Evolutionary conservation across 1,140 invertebrate species (phyloP).

Genomic region (Archivesica marissinica): DNA sequence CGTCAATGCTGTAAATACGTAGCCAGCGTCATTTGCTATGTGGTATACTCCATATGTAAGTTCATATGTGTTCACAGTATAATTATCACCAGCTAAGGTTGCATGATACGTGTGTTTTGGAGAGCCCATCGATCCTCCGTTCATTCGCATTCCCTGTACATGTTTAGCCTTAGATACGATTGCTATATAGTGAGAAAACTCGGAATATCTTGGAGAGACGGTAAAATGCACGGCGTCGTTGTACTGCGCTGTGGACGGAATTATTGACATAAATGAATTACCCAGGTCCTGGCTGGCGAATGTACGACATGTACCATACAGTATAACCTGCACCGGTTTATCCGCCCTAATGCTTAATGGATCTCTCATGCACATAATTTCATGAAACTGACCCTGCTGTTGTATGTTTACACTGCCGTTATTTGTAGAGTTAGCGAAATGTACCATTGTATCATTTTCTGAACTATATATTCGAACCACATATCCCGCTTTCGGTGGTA

Average conservation of each 20-base stretch:
- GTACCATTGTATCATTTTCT: not conserved
- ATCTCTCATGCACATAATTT: not conserved
- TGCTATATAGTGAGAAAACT: not conserved
- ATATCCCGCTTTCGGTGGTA: not conserved
- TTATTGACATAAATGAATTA: not conserved
- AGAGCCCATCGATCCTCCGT: not conserved
- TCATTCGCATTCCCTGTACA: not conserved
- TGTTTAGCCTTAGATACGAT: not conserved
- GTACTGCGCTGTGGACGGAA: not conserved
- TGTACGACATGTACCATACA: not conserved
- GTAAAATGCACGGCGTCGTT: not conserved
- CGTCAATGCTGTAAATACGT: too few species aligned
- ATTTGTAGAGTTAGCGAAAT: not conserved
- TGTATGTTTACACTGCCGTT: not conserved
- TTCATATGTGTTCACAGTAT: not conserved
- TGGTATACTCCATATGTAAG: not conserved
- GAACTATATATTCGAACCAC: not conserved
- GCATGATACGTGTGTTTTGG: not conserved
- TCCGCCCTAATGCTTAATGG: not conserved
- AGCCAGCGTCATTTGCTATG: too few species aligned
- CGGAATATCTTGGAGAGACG: not conserved
- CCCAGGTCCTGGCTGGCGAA: not conserved
- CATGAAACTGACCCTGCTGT: not conserved
- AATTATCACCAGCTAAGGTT: not conserved
- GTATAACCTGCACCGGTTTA: not conserved